Evolutionary conservation across 2,888 invertebrate genomes (phyloP), one percentile per base, ranked within the genome.

Genomic region (Spicauda simplicius): DNA sequence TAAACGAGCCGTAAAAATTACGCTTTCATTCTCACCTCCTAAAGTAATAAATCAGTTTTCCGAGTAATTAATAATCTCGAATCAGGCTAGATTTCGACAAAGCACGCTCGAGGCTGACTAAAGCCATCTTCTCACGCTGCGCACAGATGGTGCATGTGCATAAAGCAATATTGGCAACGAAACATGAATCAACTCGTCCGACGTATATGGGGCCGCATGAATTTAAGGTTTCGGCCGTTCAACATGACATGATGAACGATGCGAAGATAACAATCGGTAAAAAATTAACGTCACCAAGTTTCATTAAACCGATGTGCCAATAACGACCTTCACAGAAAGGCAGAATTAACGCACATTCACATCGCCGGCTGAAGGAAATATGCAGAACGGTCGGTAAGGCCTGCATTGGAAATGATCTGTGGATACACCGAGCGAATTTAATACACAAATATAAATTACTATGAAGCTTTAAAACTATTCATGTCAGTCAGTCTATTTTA

Each of bases 271-370:
- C 74, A 74, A 77, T 69, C 67, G 64, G 68, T 68, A 74, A 76
- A 76, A 74, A 73, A 76, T 69, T 72, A 71, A 70, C 72, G 75
- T 69, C 69, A 68, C 72, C 73, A 73, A 73, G 73, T 78, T 81
- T 82, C 77, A 75, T 80, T 80, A 78, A 80, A 77, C 72, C 72
- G 76, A 71, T 79, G 76, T 78, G 73, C 76, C 82, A 80, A 80
- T 69, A 25, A 25, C 25, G 53, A 87, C 87, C 88, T 87, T 87
- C 83, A 69, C 77, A 73, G 78, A 81, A 83, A 84, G 79, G 72
- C 72, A 74, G 72, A 67, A 73, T 73, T 76, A 73, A 75, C 76
- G 71, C 69, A 73, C 74, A 73, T 70, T 76, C 71, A 74, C 70
- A 58, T 58, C 50, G 45, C 56, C 71, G 74, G 72, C 73, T 76